Percentiles rank a stretch among this genome's conserved stretches.
phyloP scores from a whole-genome alignment of 1,140 invertebrate genomes.

The Holotrichia oblita region DNA sequence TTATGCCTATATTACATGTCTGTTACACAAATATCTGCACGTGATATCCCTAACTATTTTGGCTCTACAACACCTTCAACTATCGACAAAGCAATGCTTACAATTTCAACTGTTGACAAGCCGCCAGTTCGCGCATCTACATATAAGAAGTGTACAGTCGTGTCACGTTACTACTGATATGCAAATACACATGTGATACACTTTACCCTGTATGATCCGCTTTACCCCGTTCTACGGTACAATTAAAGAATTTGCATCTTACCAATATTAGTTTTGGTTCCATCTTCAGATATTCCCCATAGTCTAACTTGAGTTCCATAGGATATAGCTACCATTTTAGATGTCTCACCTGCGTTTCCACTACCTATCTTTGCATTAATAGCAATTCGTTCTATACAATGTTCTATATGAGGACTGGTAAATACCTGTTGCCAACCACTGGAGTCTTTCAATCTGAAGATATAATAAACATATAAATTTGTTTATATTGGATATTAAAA shows the following conservation, averaged over 20 bases:
- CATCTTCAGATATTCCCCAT: slow-evolving; percentile 89
- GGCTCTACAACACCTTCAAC: no score
- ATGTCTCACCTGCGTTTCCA: slow-evolving; percentile 64
- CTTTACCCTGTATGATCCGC: no score
- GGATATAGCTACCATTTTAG: slow-evolving; percentile 91
- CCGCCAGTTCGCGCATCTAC: no score
- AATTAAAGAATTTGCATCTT: slow-evolving; percentile 24
- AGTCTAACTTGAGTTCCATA: slow-evolving; percentile 85
- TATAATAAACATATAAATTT: not conserved
- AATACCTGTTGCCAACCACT: slow-evolving; percentile 96
- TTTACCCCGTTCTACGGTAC: no score
- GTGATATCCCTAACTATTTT: no score
- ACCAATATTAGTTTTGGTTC: slow-evolving; percentile 81
- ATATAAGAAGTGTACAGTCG: no score
- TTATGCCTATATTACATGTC: no score
- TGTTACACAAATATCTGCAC: no score
- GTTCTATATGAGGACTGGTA: slow-evolving; percentile 91
- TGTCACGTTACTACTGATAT: no score
- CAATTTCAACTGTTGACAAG: no score
- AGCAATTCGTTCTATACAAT: slow-evolving; percentile 89
- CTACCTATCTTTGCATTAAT: slow-evolving; percentile 91
- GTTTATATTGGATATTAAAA: not conserved
- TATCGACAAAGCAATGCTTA: no score
- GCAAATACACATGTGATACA: no score
- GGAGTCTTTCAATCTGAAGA: slow-evolving; percentile 88